Base-by-base conservation (phyloP, 2,888 invertebrate species). In the Cerastoderma edule region DNA sequence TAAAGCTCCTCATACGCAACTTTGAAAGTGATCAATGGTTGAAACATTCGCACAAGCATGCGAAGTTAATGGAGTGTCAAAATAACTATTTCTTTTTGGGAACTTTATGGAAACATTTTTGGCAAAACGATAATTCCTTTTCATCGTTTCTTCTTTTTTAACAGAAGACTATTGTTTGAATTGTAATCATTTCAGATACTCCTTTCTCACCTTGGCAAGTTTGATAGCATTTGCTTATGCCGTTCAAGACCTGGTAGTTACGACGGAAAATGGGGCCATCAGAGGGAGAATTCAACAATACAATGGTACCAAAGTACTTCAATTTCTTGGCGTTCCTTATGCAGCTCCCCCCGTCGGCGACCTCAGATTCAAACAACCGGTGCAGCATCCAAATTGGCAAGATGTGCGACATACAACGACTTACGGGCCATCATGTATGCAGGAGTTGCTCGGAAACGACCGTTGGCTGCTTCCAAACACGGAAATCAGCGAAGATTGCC, bases 401-500 rank as follows among this genome's bases (percentile, higher is more conserved):
- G 72, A 39, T 1, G 69, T 65, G 10, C 39, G 81, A 3, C 27
- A 80, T 46, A 81, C 77, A 1, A 81, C 83, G 10, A 1, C 54
- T 32, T 83, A 71, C 48, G 83, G 83, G 6, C 84, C 84, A 0
- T 81, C 83, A 2, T 86, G 86, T 54, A 77, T 82, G 56, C 86
- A 86, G 63, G 22, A 69, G n/a, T 28, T 85, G 10, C 68, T 75
- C 1, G 35, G 53, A 22, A 84, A 83, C 39, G 83, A 85, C 33
- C 73, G 33, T 50, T 75, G 80, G 68, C 64, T 84, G 8, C 44
- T 85, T 10, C 79, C 75, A 19, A 82, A 81, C 39, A 53, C 24
- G 24, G 56, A 78, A 16, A 69, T 71, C 8, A 80, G 83, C 10
- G 88, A 88, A 65, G 86, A 88, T 53, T 88, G 88, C 60, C 66